A percentile compares a stretch with the other conserved stretches of the same genome.
Evolutionary conservation across 2,888 invertebrate species (phyloP).

Genomic region (Neocrepidodera transversa): DNA sequence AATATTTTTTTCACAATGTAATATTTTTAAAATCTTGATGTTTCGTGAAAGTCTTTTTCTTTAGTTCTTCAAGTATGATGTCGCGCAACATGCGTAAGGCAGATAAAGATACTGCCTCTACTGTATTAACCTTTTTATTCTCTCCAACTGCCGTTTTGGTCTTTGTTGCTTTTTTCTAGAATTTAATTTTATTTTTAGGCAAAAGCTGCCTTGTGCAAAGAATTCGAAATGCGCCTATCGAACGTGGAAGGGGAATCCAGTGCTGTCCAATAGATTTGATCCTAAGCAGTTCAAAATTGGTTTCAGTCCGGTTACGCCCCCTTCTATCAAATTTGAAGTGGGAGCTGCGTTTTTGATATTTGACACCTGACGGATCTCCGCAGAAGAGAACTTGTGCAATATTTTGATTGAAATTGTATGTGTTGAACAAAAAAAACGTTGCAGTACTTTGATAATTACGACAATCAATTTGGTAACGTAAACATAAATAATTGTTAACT

Average conservation of each 20-base stretch:
- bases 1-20: no score
- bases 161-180: no score
- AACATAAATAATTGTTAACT: slow-evolving; percentile 45
- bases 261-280: slow-evolving; percentile 37
- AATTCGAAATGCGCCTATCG: slow-evolving; percentile 58
- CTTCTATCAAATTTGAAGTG: slow-evolving; percentile 9
- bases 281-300: slow-evolving; percentile 9
- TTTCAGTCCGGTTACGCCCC: slow-evolving; percentile 24
- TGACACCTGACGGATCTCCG: slow-evolving; percentile 12
- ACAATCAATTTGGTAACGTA: slow-evolving; percentile 44
- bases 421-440: slow-evolving; percentile 23
- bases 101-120: no score
- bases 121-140: no score
- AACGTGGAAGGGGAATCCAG: slow-evolving; percentile 56
- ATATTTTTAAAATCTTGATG: no score
- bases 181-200: no score
- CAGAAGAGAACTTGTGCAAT: slow-evolving; percentile 31
- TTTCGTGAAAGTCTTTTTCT: no score
- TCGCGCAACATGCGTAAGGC: no score
- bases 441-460: slow-evolving; percentile 46
- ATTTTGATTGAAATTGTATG: slow-evolving; percentile 34
- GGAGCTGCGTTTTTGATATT: slow-evolving; percentile 25
- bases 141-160: no score
- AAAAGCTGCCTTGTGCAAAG: slow-evolving; percentile 56
- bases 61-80: no score